Evolutionary conservation across 1,140 invertebrate species (phyloP), one percentile per base, ranked within the genome.

Genomic region (Hestina assimilis): DNA sequence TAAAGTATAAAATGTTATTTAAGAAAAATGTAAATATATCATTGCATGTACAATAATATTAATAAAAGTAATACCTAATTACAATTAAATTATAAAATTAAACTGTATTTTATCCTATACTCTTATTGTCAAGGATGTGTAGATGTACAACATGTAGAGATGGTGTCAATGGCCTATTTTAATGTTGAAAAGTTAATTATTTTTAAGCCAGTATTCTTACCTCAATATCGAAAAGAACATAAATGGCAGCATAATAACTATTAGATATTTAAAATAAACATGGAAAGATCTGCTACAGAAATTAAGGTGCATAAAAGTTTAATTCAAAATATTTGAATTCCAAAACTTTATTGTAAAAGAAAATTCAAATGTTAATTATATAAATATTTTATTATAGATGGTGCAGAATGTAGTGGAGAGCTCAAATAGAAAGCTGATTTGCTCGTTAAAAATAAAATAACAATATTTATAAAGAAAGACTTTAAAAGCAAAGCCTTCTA

Each of bases 1-100:
- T 38, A 9, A 19, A 19, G 1, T 38, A 17, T n/a, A 28, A 6
- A 19, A 38, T 19, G 2, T 15, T 26, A 46, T 46, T 21, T 26
- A 43, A 15, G 33, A 33, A 5, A 45, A 42, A 15, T 54, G 40
- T 58, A 58, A 43, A 51, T 43, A 58, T 26, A 43, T 58, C 42
- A 38, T 59, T 52, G 48, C 33, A 59, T 52, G 42, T 59, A 59
- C 41, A 54, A 54, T 54, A 54, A 14, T 46, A 45, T 45, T 45
- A 54, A 53, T 46, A 12, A 42, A 28, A 31, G 9, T 19, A 52
- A 20, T 45, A 54, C 23, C 5, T 26, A 31, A 54, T 54, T 31
- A 31, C 20, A 33, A 54, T 33, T 42, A 33, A 53, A 43, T 53
- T 52, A 41, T 52, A 41, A 42, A 28, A 29, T 26, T 14, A 28